Evolutionary conservation across 2,888 invertebrate species (phyloP), one percentile per base, ranked within the genome.

Genomic region (Tetragonisca angustula): DNA sequence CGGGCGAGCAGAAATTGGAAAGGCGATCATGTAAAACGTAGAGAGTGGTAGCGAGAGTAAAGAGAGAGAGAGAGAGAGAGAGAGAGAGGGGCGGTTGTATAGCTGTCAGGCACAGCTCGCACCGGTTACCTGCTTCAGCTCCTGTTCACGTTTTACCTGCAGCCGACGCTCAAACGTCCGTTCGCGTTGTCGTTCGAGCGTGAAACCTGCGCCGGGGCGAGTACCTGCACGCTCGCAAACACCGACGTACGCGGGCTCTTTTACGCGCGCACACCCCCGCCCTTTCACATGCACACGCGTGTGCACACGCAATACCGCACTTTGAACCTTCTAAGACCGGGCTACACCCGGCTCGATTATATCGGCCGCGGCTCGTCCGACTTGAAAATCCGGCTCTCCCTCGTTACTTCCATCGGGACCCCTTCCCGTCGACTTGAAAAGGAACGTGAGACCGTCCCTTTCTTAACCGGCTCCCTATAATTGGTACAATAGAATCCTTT

Each of bases 31-130:
- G 52, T 27, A 52, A 70, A 70, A 52, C 9, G 27, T 13, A n/a
- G 61, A 24, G 27, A 36, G 43, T 43, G 52, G 32, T 3, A 81
- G 64, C n/a, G 59, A 54, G 78, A 15, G 65, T 54, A 50, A 27
- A 24, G 77, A 50, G 36, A 54, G 71, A 80, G 62, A 32, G 54
- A 54, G 78, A 15, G 65, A 54, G 76, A 50, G 50, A n/a, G 76
- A 59, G 27, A 49, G 70, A 61, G 79, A 17, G 54, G 49, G n/a
- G 72, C 59, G 81, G 87, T 84, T 83, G 90, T 88, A 88, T 90
- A 88, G 87, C 92, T 92, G 91, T 91, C 91, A 92, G 83, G 83
- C 79, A 72, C 91, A 92, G 88, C 86, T 83, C 72, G 64, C 32
- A 86, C 71, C 79, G 32, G 75, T 62, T 74, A 87, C 87, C 87